A percentile compares a stretch with the other conserved stretches of the same genome.
These are phyloP conservation scores for Ceratina calcarata DNA, from an alignment of 1,140 invertebrate species.

Conservation along the genomic window DNA sequence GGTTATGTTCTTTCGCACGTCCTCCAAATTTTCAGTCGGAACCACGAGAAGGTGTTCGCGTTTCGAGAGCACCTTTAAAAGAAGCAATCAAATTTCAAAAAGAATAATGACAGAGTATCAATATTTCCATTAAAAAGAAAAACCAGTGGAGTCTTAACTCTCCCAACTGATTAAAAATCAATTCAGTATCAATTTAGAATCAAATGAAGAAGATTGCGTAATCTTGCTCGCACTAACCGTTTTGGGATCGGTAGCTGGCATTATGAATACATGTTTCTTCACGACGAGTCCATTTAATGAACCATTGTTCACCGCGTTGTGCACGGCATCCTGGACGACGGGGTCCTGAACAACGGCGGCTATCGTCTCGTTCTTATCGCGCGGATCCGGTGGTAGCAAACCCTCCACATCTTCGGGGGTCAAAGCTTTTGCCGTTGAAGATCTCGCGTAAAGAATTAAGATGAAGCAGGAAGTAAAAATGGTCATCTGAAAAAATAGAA, in stretches of 20 bases:
- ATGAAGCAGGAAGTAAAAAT: neutral
- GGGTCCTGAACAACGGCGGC: constrained; percentile 59
- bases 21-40: constrained; percentile 60
- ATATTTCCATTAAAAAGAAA: neutral
- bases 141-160: neutral
- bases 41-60: constrained; percentile 69
- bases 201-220: neutral
- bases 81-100: neutral
- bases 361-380: constrained; percentile 56
- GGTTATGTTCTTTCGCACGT: constrained; percentile 60
- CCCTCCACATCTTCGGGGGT: constrained; percentile 41
- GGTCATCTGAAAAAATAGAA: neutral
- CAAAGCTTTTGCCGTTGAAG: constrained; percentile 29
- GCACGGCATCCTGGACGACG: constrained; percentile 58
- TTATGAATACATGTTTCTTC: constrained; percentile 58
- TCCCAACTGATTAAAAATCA: neutral
- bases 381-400: constrained; percentile 54
- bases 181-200: too few relatives aligned
- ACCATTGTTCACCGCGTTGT: constrained; percentile 51
- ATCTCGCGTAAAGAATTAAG: neutral
- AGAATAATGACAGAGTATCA: neutral
- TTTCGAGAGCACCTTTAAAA: constrained; percentile 68
- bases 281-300: constrained; percentile 62
- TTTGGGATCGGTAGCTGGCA: constrained; percentile 54
- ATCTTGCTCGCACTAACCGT: constrained; percentile 25